Evolutionary conservation across 2,888 invertebrate genomes (phyloP), one percentile per base, ranked within the genome.

Genomic region (Plagiodera versicolora): DNA sequence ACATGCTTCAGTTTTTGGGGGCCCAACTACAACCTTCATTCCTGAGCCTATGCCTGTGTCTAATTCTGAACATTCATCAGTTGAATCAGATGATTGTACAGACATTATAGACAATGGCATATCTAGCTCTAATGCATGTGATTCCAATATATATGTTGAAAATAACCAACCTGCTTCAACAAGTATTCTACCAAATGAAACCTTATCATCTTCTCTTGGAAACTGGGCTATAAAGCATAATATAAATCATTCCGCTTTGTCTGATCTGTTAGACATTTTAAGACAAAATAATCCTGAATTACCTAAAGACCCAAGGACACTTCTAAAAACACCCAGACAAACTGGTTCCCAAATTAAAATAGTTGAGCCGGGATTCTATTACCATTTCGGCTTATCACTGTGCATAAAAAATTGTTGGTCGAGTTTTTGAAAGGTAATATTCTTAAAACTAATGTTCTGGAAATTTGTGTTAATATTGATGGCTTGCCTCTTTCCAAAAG

Each of bases 401-500:
- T 19, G 20, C n/a, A 18, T 48, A 20, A 8, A 20, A 48, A 48
- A 47, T 8, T 47, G n/a, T n/a, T n/a, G n/a, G n/a, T n/a, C n/a
- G n/a, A n/a, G n/a, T n/a, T n/a, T n/a, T n/a, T n/a, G n/a, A n/a
- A 48, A 11, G 1, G 14, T 1, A 20, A 20, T 20, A 20, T 20
- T 53, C 18, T 39, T 11, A 17, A 53, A n/a, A n/a, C n/a, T 20
- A 39, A 53, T 53, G 35, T 39, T 19, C 8, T 53, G 9, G 53
- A 53, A 53, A 14, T 39, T 35, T 53, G 16, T 39, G 19, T 53
- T 10, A 53, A 39, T 19, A 44, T 53, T 35, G 53, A 53, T 48
- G 48, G 24, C 9, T 48, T 48, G n/a, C 8, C 19, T 20, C 18
- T 48, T 20, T 19, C 48, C 8, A 39, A 53, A 19, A 39, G 39